Evolutionary conservation across 2,113 vertebrate genomes (phyloP).

Genomic region (Aspidoscelis tigris): DNA sequence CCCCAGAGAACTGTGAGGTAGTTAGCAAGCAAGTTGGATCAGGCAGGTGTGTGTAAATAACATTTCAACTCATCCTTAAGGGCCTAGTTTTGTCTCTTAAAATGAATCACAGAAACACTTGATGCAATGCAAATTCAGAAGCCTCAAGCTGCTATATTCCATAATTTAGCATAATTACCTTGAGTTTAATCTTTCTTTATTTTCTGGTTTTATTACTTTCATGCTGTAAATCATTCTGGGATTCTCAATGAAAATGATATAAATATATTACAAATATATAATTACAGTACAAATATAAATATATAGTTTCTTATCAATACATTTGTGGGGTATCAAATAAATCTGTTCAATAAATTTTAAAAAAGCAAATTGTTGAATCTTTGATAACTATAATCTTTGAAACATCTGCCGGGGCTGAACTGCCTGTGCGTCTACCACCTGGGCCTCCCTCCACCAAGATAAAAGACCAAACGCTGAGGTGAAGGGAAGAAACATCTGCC

Average conservation of each 20-base stretch:
- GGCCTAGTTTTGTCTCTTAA: conserved; percentile 3
- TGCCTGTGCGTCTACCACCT: too few species aligned
- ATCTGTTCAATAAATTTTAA: neutral
- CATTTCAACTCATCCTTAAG: neutral
- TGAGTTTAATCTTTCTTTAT: neutral
- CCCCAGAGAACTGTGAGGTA: neutral
- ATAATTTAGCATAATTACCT: neutral
- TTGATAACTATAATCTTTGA: too few species aligned
- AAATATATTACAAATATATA: too few species aligned
- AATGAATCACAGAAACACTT: neutral
- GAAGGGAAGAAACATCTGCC: too few species aligned
- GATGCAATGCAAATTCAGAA: neutral
- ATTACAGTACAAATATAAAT: neutral
- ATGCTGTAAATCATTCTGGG: too few species aligned
- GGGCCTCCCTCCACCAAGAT: too few species aligned
- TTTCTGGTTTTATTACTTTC: too few species aligned
- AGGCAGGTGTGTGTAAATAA: neutral
- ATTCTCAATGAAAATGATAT: too few species aligned
- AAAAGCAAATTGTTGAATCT: too few species aligned
- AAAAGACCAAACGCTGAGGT: too few species aligned
- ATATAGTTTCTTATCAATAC: neutral
- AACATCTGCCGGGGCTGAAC: too few species aligned
- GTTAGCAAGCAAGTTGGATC: neutral
- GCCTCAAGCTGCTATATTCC: neutral
- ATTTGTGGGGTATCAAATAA: neutral